Base-by-base conservation (phyloP, 2,888 invertebrate genomes). In the Lycia hirtaria region DNA sequence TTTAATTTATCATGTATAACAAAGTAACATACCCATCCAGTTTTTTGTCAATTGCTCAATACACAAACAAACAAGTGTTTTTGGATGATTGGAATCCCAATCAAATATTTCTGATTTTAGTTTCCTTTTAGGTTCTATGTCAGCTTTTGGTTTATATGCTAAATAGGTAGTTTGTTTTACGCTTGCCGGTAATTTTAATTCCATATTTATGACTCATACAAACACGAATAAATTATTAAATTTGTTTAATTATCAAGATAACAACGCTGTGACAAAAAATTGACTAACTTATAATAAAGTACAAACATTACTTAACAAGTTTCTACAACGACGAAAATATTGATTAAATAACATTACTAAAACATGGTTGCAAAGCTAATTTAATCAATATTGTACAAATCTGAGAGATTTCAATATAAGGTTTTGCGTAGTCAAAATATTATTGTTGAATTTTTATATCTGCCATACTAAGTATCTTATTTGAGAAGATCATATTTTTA, bases 71-170 rank as follows among this genome's bases (percentile, higher is more conserved):
- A 85, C 79, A 32, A 94, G 82, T 4, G 88, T 66, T 61, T 93
- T 92, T 24, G 91, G 89, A 51, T 90, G 83, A 40, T 88, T 81
- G 6, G 63, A 60, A 71, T 93, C 90, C 93, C 93, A 94, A 20
- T 85, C 75, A 64, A 94, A 93, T 59, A 88, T 69, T 80, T 94
- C 94, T 0, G 93, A 72, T 62, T 88, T 79, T 15, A 94, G 63
- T 74, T 82, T 86, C 64, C 93, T 76, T 32, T 70, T 55, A 3
- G 73, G 67, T 78, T 94, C 93, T 20, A 79, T 78, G 66, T 62
- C 77, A 60, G 56, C 73, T 35, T 48, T 76, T 69, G 85, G 85
- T 54, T 84, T 83, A 68, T 93, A 94, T 3, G 87, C 84, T 49
- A 82, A 73, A 55, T 81, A 82, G 0, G 92, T 90, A 57, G 83